Evolutionary conservation across 2,797 vertebrate genomes (phyloP).

Genomic region (Kryptopterus vitreolus): DNA sequence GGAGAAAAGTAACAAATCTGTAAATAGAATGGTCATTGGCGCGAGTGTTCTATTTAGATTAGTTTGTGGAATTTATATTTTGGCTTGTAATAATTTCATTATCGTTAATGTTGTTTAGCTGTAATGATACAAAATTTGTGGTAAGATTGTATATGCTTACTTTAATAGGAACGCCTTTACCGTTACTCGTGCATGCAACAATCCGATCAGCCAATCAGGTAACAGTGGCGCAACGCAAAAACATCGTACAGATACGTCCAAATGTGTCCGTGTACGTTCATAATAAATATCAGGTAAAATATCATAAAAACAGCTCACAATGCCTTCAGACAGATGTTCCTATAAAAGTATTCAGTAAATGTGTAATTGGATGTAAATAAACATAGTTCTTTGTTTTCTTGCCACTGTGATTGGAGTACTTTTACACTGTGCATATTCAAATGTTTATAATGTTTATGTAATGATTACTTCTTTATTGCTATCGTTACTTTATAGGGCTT

Average conservation of each 20-base stretch:
- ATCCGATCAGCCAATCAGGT: background rate
- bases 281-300: background rate
- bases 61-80: conserved; percentile 5
- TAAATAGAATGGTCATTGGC: background rate
- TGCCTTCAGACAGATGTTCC: background rate
- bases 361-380: background rate
- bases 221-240: background rate
- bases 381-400: conserved; percentile 4
- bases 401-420: background rate
- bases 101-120: background rate
- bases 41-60: background rate
- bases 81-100: background rate
- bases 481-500: background rate
- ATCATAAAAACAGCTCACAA: background rate
- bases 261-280: background rate
- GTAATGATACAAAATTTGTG: background rate
- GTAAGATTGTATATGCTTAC: background rate
- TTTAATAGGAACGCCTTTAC: conserved; percentile 3
- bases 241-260: background rate
- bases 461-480: conserved; percentile 10
- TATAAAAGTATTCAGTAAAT: conserved; percentile 19
- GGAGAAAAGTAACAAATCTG: background rate
- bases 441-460: conserved; percentile 10
- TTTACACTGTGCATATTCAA: background rate
- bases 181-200: background rate